Evolutionary conservation across 2,113 vertebrate species (phyloP).

Genomic region (Irena cyanogastra): DNA sequence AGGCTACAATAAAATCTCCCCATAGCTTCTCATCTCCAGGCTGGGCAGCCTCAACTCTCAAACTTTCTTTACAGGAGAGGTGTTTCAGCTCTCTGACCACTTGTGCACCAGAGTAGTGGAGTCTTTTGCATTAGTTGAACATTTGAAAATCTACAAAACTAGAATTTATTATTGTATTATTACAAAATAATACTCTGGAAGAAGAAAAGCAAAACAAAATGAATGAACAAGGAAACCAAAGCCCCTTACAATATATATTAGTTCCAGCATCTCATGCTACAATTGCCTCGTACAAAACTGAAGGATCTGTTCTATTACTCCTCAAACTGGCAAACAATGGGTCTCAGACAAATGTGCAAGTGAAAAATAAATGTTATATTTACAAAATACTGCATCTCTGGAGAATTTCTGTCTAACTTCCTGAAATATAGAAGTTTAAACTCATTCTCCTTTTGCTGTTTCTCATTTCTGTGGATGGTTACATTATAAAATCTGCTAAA

Average conservation of each 20-base stretch:
- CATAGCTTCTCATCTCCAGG: background rate
- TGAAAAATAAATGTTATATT: background rate
- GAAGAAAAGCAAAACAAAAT: background rate
- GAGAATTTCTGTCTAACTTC: background rate
- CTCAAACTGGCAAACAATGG: background rate
- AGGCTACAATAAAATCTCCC: accelerated
- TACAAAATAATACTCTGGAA: background rate
- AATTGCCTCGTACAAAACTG: background rate
- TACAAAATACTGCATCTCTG: background rate
- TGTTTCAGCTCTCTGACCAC: background rate
- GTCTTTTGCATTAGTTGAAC: background rate
- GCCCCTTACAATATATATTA: background rate
- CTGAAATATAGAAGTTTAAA: background rate
- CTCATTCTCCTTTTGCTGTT: background rate
- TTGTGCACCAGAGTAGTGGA: background rate
- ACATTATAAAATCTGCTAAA: background rate
- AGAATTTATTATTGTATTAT: too few relatives aligned
- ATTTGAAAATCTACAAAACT: background rate
- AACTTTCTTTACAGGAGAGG: background rate
- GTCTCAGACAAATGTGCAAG: background rate
- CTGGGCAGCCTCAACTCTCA: background rate
- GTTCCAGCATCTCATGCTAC: background rate
- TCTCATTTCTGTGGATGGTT: background rate
- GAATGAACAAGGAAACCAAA: background rate
- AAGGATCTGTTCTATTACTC: background rate